A percentile compares a stretch with the other conserved stretches of the same genome.
Evolutionary conservation across 2,888 invertebrate species (phyloP).

Genomic region (Drosophila affinis): DNA sequence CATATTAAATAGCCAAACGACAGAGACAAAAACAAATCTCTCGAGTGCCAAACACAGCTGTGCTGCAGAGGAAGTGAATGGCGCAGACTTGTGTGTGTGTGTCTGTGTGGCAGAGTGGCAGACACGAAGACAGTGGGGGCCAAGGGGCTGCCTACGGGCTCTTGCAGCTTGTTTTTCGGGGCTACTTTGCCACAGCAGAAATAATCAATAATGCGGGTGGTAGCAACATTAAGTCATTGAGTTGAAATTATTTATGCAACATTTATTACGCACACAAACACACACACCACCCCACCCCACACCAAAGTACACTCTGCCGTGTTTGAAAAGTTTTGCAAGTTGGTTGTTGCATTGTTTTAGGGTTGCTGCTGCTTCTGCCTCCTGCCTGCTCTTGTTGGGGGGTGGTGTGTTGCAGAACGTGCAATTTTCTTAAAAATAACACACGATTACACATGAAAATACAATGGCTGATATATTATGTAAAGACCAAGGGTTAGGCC

Average conservation of each 20-base stretch:
- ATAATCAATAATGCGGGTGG: constrained; percentile 69
- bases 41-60: not conserved
- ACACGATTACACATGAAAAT: constrained; percentile 81
- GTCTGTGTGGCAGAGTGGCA: not conserved
- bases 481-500: constrained; percentile 12
- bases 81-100: not conserved
- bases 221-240: constrained; percentile 78
- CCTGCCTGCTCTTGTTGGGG: constrained; percentile 12
- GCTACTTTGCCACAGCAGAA: constrained; percentile 51
- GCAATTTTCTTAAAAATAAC: constrained; percentile 82
- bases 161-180: constrained; percentile 57
- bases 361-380: constrained; percentile 65
- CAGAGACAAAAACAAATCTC: constrained; percentile 1
- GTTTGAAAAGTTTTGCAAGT: constrained; percentile 58
- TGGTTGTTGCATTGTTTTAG: constrained; percentile 64
- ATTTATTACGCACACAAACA: constrained; percentile 71
- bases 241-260: constrained; percentile 79
- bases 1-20: constrained; percentile 61
- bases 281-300: constrained; percentile 8
- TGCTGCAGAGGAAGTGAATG: constrained; percentile 15
- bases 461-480: constrained; percentile 39
- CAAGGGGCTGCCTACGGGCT: too few species aligned
- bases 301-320: constrained; percentile 20
- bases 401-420: constrained; percentile 56
- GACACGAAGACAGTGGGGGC: not conserved